Base-by-base conservation (phyloP, 2,888 invertebrate species). In the Hedychridium roseum region DNA sequence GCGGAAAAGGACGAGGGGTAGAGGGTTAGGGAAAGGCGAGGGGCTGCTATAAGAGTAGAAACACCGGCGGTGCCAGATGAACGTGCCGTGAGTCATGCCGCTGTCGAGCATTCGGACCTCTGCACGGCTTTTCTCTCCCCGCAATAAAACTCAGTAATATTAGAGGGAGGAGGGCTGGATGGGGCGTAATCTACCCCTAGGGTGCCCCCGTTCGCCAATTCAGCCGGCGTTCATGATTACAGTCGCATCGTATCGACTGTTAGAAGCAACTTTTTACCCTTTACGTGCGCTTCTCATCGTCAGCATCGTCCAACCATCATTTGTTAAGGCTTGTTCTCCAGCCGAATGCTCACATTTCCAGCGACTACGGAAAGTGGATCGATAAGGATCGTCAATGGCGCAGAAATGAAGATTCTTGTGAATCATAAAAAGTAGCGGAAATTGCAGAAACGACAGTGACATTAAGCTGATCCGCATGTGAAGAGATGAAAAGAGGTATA, bases 101-200 rank as follows among this genome's bases (percentile, higher is more conserved):
- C n/a, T n/a, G n/a, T n/a, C n/a, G n/a, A n/a, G n/a, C 54, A 58
- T 57, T 58, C 54, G 57, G 47, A 48, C 46, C 53, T 51, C 50
- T 43, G 40, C n/a, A n/a, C n/a, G n/a, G n/a, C n/a, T n/a, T n/a
- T n/a, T n/a, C 50, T 54, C 51, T 50, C 50, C 47, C 55, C 43
- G 61, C 58, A 56, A 64, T 66, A 63, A 68, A 68, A 61, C 60
- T 62, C 62, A 41, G 54, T 61, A 57, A 67, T 68, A 67, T 66
- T 57, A 63, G 62, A 52, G 57, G 50, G 66, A n/a, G n/a, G n/a
- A n/a, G n/a, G n/a, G n/a, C n/a, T n/a, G n/a, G n/a, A n/a, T n/a
- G n/a, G n/a, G n/a, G n/a, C n/a, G 56, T 66, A 61, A 67, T 68
- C 60, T 58, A 57, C 57, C 56, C 50, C 32, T 49, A 51, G 66